phyloP scores from a whole-genome alignment of 2,888 invertebrate genomes.

The Cantharis rufa region DNA sequence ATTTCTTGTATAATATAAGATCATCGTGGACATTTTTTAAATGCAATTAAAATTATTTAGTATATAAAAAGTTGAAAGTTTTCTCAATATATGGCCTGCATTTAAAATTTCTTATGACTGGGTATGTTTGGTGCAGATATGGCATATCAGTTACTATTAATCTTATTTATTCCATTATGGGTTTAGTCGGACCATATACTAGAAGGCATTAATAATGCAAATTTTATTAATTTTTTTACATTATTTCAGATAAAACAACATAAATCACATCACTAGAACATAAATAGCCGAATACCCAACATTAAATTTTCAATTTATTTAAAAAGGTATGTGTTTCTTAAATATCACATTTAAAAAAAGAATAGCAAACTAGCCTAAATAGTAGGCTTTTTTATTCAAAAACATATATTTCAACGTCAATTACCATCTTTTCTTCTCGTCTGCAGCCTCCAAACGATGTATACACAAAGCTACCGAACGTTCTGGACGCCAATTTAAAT shows the following conservation, averaged over 20 bases:
- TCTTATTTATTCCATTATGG: neutral
- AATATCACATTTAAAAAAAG: neutral
- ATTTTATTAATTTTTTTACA: neutral
- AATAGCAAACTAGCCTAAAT: constrained; percentile 1
- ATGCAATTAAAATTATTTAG: neutral
- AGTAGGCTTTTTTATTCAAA: constrained; percentile 35
- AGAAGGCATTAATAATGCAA: neutral
- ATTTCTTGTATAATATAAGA: neutral
- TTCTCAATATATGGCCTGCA: neutral
- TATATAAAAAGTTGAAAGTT: neutral
- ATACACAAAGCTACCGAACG: constrained; percentile 39
- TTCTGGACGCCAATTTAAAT: constrained; percentile 55
- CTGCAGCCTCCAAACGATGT: constrained; percentile 34
- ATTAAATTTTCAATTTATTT: neutral
- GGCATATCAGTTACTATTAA: neutral
- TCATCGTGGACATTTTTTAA: neutral
- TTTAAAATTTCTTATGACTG: neutral
- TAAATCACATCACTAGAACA: neutral
- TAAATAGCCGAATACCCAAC: neutral
- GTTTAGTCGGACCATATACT: neutral
- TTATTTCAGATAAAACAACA: neutral
- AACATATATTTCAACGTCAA: constrained; percentile 39
- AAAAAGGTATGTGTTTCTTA: neutral
- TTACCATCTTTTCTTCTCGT: constrained; percentile 50
- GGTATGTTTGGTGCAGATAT: neutral